These are phyloP conservation scores for Solenopsis fugax DNA, from an alignment of 1,140 invertebrate genomes.

Conservation along the genomic window DNA sequence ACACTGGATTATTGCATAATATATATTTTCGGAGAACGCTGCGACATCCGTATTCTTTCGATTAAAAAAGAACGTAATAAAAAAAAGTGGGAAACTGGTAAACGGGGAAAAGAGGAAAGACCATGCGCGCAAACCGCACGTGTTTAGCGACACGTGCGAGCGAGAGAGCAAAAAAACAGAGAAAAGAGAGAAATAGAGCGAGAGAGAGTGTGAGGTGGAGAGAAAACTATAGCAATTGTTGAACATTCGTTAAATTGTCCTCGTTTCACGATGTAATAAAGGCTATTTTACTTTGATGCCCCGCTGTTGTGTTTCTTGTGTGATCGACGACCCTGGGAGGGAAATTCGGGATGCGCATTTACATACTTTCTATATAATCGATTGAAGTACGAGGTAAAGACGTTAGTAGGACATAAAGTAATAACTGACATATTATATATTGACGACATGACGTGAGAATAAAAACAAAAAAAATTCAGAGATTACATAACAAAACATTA, in stretches of 20 bases:
- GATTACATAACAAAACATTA: conserved; percentile 3
- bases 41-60: conserved; percentile 61
- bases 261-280: conserved; percentile 80
- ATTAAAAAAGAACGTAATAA: conserved; percentile 38
- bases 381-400: not conserved
- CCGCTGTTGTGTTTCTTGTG: conserved; percentile 46
- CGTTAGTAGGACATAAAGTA: not conserved
- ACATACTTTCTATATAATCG: not conserved
- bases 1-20: conserved; percentile 60
- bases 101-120: conserved; percentile 20
- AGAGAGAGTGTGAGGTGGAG: conserved; percentile 49
- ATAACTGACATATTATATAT: conserved; percentile 3
- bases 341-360: not conserved
- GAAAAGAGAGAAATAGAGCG: conserved; percentile 9
- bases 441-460: not conserved
- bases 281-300: conserved; percentile 78
- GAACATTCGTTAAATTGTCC: conserved; percentile 79
- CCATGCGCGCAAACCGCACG: conserved; percentile 42
- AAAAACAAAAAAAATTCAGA: conserved; percentile 15
- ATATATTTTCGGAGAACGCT: conserved; percentile 69
- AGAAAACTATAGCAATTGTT: conserved; percentile 78
- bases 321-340: conserved; percentile 29
- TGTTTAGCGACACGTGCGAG: conserved; percentile 21
- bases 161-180: not conserved
- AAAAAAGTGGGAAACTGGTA: conserved; percentile 16